Evolutionary conservation across 1,140 invertebrate species (phyloP).

Genomic region (Oryzaephilus surinamensis): DNA sequence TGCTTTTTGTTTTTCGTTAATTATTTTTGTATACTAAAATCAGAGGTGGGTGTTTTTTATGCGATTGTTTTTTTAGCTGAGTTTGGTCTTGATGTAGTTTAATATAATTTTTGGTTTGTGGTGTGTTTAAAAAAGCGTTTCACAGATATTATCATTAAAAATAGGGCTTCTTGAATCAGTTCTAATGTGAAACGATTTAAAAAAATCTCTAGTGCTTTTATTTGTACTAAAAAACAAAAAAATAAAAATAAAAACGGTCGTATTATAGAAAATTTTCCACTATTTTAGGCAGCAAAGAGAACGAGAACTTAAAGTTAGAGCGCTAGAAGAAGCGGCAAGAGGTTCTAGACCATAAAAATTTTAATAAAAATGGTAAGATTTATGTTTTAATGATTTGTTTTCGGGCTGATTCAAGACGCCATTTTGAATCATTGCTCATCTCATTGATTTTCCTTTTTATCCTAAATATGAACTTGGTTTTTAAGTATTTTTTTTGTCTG

Average conservation of each 20-base stretch:
- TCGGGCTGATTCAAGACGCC: too few species aligned
- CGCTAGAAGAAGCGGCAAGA: conserved; percentile 72
- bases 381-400: neutral
- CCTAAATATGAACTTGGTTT: neutral
- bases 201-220: too few species aligned
- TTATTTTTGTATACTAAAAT: too few species aligned
- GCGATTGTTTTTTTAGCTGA: neutral
- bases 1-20: neutral
- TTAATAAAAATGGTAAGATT: neutral
- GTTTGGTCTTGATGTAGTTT: conserved; percentile 1
- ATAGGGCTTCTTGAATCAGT: too few species aligned
- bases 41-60: neutral
- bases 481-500: neutral
- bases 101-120: conserved; percentile 4
- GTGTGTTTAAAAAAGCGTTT: conserved; percentile 7
- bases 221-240: too few species aligned
- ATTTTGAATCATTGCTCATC: too few species aligned
- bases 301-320: conserved; percentile 72
- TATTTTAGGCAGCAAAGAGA: conserved; percentile 65
- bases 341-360: conserved; percentile 55
- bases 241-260: neutral
- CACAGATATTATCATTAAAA: conserved; percentile 3
- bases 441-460: too few species aligned
- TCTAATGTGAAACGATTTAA: too few species aligned
- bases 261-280: conserved; percentile 14